Conservation (phyloP, 2,888 invertebrate species). For the Coenonympha arcania region DNA sequence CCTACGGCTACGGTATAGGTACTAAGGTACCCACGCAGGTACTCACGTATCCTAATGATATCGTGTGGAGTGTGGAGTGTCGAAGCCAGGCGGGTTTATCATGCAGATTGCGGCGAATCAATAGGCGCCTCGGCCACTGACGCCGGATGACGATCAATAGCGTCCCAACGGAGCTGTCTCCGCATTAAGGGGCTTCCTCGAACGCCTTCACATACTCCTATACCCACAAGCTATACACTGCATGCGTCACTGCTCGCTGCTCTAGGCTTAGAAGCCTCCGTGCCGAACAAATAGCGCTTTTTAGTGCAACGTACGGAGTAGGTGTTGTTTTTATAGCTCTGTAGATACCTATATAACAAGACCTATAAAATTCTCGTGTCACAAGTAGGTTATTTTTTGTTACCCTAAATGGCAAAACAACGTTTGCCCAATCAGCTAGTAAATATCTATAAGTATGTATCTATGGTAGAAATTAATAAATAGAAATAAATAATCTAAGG, state of each 20-base stretch:
- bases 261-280: no score
- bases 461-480: no score
- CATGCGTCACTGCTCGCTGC: constrained; percentile 45
- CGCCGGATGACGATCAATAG: constrained; percentile 73
- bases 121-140: constrained; percentile 72
- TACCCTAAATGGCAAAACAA: no score
- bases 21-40: constrained; percentile 4
- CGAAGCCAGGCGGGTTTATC: constrained; percentile 69
- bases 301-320: constrained; percentile 9
- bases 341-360: no score
- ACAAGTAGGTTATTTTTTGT: no score
- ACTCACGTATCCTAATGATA: constrained; percentile 21
- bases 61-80: constrained; percentile 36
- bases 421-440: no score
- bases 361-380: no score
- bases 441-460: no score
- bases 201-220: constrained; percentile 71
- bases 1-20: not conserved
- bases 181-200: constrained; percentile 73
- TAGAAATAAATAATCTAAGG: no score
- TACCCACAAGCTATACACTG: constrained; percentile 59
- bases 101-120: constrained; percentile 75
- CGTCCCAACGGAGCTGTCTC: constrained; percentile 71
- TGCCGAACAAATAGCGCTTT: constrained; percentile 20
- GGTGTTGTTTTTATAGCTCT: not conserved